Percentiles rank a stretch among this genome's conserved stretches.
Conservation (phyloP, 2,113 vertebrate genomes). For the Merops nubicus region DNA sequence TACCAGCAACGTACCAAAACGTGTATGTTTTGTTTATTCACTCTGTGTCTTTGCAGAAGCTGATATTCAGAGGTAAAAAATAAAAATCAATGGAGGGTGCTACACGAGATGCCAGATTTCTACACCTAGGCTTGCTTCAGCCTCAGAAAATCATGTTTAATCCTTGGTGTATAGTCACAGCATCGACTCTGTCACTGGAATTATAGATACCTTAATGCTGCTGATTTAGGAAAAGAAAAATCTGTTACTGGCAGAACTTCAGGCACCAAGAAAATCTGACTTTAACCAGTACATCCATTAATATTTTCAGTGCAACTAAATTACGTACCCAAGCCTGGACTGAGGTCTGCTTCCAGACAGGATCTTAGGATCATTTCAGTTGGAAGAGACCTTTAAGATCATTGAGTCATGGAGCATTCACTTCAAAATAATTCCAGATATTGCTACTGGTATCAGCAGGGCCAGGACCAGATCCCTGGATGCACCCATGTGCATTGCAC, state of each 20-base stretch:
- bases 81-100: not conserved
- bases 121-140: not conserved
- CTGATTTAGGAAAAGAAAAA: not conserved
- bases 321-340: accelerated
- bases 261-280: not conserved
- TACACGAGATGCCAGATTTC: not conserved
- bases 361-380: too few species aligned
- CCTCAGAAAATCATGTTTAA: not conserved
- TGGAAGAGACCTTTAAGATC: too few species aligned
- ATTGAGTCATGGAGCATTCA: not conserved
- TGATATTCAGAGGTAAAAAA: not conserved
- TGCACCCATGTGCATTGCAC: accelerated
- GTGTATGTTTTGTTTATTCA: not conserved
- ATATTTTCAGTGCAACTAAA: not conserved
- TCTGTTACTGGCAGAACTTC: not conserved
- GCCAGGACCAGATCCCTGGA: accelerated
- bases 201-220: not conserved
- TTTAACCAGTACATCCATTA: not conserved
- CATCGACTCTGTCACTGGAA: not conserved
- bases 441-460: too few species aligned
- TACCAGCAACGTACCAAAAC: not conserved
- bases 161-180: accelerated
- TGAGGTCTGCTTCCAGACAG: not conserved
- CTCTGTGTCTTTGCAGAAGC: accelerated
- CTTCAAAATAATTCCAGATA: not conserved